Percentiles rank a stretch among this genome's conserved stretches.
phyloP scores from a whole-genome alignment of 2,113 vertebrate genomes.

The Madoqua kirkii region DNA sequence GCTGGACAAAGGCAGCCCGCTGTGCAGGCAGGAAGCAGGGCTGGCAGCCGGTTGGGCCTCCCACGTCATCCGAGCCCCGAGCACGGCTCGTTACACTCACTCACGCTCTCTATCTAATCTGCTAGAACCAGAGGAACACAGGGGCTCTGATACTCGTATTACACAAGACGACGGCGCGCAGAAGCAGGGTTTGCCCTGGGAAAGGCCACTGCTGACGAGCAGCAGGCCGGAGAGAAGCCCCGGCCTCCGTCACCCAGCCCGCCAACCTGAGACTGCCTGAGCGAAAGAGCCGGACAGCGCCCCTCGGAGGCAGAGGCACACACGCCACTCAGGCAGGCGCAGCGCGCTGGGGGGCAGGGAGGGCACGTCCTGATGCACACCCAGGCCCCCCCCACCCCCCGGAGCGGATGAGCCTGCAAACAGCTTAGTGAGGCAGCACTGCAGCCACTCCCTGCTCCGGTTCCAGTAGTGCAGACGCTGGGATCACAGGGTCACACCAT shows the following conservation, averaged over 20 bases:
- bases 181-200: neutral
- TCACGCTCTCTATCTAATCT: neutral
- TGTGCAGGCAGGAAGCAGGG: fast-evolving
- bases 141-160: neutral
- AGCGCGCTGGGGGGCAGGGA: neutral
- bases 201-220: neutral
- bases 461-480: fast-evolving
- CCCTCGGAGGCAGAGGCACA: neutral
- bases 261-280: neutral
- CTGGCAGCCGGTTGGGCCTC: neutral
- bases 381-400: no score
- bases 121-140: fast-evolving
- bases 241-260: fast-evolving
- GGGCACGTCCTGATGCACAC: fast-evolving
- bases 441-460: fast-evolving
- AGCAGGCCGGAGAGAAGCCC: fast-evolving
- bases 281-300: fast-evolving
- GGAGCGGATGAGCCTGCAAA: neutral
- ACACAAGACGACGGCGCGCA: fast-evolving
- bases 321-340: neutral
- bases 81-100: fast-evolving
- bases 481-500: neutral
- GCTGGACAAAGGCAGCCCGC: fast-evolving
- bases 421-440: neutral
- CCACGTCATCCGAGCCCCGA: neutral